These are phyloP conservation scores for Formicarius rufipectus DNA, from an alignment of 2,113 vertebrate genomes.

Conservation along the genomic window DNA sequence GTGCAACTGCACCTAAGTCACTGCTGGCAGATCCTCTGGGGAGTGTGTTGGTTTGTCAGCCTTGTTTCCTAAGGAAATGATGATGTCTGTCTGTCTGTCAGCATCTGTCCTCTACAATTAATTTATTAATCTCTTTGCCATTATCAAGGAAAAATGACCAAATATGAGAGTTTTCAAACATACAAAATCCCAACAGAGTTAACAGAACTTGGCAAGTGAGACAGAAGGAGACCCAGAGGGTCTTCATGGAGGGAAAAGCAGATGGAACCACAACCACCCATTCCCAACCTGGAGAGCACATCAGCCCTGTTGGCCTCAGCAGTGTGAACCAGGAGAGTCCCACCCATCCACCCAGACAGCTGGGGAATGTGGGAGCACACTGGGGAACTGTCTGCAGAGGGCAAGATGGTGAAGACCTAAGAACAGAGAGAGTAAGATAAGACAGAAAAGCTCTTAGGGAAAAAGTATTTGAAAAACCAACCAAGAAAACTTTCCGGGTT, in stretches of 20 bases:
- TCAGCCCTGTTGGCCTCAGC: neutral
- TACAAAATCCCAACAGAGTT: neutral
- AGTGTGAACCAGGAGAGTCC: neutral
- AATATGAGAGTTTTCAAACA: neutral
- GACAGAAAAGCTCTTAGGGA: neutral
- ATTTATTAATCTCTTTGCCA: neutral
- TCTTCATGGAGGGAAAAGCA: neutral
- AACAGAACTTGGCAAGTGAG: neutral
- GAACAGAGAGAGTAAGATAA: neutral
- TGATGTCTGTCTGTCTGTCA: slow-evolving; percentile 25
- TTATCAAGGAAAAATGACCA: neutral
- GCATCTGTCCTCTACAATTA: neutral
- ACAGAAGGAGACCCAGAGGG: neutral
- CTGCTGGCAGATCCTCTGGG: slow-evolving; percentile 7
- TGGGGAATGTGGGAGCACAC: neutral
- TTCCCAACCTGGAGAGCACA: neutral
- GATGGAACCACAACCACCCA: neutral
- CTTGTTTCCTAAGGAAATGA: slow-evolving; percentile 56
- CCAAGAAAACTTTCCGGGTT: neutral
- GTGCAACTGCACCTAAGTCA: slow-evolving; percentile 32
- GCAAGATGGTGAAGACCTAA: neutral
- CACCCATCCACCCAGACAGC: neutral
- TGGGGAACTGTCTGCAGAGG: neutral
- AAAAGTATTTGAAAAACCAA: neutral
- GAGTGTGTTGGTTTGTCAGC: slow-evolving; percentile 18